A percentile compares a stretch with the other conserved stretches of the same genome.
Evolutionary conservation across 2,113 vertebrate species (phyloP).

Genomic region (Pontoporia blainvillei): DNA sequence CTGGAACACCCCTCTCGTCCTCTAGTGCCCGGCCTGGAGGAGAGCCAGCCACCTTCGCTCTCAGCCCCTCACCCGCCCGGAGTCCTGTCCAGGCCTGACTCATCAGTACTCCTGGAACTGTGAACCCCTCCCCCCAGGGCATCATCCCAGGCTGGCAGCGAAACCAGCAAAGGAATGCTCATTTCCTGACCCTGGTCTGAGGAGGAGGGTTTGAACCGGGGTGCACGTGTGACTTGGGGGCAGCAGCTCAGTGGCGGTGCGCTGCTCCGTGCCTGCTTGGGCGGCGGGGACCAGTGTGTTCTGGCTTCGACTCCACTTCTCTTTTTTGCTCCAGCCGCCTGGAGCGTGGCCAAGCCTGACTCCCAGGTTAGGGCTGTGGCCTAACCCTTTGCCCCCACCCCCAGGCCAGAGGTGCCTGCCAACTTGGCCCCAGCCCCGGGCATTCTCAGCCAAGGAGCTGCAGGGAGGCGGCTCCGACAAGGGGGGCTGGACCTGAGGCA

Average conservation of each 20-base stretch:
- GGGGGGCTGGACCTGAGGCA: background rate
- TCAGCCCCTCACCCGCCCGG: background rate
- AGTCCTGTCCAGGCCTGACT: background rate
- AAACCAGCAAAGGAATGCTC: background rate
- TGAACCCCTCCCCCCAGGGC: background rate
- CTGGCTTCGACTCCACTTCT: background rate
- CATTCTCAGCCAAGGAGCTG: background rate
- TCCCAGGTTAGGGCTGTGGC: background rate
- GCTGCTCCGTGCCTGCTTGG: background rate
- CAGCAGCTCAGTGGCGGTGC: background rate
- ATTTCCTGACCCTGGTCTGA: background rate
- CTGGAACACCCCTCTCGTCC: background rate
- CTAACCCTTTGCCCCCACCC: background rate
- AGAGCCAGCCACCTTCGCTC: background rate
- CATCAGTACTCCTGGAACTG: background rate
- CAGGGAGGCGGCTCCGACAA: background rate
- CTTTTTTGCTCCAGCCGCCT: background rate
- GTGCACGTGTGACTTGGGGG: background rate
- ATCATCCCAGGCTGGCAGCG: background rate
- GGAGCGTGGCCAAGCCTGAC: background rate
- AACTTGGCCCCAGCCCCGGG: background rate
- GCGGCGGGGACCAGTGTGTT: background rate
- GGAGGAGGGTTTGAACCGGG: background rate
- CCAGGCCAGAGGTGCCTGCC: background rate
- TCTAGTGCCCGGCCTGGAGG: conserved; percentile 8